Conservation (phyloP, 2,797 vertebrate genomes). For the Champsocephalus esox region DNA sequence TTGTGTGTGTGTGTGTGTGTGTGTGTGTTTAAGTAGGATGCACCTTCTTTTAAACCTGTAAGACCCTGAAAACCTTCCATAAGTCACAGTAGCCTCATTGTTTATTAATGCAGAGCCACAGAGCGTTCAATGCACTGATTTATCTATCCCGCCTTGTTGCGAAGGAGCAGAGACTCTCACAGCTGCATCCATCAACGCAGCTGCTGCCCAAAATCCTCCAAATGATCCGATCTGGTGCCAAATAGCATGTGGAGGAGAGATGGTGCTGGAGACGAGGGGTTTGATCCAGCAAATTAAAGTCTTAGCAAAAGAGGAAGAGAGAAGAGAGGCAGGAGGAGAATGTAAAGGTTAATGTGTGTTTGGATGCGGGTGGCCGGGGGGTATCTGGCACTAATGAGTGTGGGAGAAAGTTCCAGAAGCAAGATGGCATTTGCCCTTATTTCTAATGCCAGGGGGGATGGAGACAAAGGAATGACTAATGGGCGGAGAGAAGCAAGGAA, state of each 20-base stretch:
- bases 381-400: constrained; percentile 71
- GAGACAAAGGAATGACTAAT: constrained; percentile 9
- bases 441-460: constrained; percentile 38
- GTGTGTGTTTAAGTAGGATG: not conserved
- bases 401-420: constrained; percentile 60
- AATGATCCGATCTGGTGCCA: constrained; percentile 52
- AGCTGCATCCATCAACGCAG: constrained; percentile 58
- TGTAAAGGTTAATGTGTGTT: constrained; percentile 79
- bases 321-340: not conserved
- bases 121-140: constrained; percentile 5
- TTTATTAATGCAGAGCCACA: constrained; percentile 42
- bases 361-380: constrained; percentile 67
- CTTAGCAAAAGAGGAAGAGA: constrained; percentile 25
- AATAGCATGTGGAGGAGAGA: constrained; percentile 26
- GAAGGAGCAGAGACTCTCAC: constrained; percentile 48
- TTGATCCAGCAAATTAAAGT: constrained; percentile 50
- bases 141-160: not conserved
- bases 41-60: constrained; percentile 1
- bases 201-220: constrained; percentile 46
- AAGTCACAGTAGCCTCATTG: constrained; percentile 33
- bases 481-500: not conserved
- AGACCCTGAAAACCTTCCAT: not conserved
- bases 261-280: not conserved
- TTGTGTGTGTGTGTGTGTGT: too few species aligned
- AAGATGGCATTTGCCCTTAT: constrained; percentile 63